A percentile compares a stretch with the other conserved stretches of the same genome.
Evolutionary conservation across 35 echinoderm and acorn worm species (phyloP).

Genomic region (Patiria miniata): DNA sequence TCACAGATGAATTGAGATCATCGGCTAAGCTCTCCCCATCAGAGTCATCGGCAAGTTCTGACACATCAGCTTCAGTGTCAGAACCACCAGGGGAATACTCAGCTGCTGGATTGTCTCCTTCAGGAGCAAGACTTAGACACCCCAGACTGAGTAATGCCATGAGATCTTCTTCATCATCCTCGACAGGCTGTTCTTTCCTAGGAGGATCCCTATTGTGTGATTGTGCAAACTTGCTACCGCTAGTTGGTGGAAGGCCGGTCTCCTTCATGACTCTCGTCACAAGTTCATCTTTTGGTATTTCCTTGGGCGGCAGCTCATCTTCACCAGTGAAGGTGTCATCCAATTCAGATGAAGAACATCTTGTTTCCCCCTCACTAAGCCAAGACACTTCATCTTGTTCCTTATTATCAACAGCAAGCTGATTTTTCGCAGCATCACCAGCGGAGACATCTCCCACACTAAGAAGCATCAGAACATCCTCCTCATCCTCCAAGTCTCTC

Average conservation of each 20-base stretch:
- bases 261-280: background rate
- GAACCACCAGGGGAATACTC: background rate
- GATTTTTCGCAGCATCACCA: background rate
- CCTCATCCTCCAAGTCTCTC: background rate
- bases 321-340: background rate
- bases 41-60: background rate
- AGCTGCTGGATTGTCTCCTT: background rate
- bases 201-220: background rate
- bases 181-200: conserved; percentile 11
- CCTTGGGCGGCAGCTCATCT: background rate
- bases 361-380: conserved; percentile 12
- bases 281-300: background rate
- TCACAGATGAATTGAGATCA: background rate
- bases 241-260: background rate
- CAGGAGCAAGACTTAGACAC: background rate
- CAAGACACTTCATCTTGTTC: conserved; percentile 13
- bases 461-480: conserved; percentile 12
- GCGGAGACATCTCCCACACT: background rate
- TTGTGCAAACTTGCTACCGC: background rate
- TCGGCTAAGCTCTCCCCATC: conserved; percentile 4
- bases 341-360: background rate
- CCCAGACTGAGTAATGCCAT: conserved; percentile 44
- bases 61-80: conserved; percentile 23
- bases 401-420: background rate
- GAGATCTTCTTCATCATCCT: conserved; percentile 48